Base-by-base conservation (phyloP, 2,888 invertebrate species). In the Icerya purchasi region DNA sequence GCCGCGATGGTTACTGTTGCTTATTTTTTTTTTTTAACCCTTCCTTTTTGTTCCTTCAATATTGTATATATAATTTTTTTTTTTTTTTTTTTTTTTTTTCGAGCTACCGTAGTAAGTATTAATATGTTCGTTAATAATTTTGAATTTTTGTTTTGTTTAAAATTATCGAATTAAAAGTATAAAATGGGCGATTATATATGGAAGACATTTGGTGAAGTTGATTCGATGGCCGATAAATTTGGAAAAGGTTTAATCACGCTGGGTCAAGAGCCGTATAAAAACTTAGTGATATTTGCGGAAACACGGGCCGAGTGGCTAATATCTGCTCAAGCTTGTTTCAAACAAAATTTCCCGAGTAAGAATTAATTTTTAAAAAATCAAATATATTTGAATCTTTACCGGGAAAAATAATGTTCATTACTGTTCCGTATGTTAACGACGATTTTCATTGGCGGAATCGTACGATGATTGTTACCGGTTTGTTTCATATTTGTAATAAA, bases 251-350 rank as follows among this genome's bases (percentile, higher is more conserved):
- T 98, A 63, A 77, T 84, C 51, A 83, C 82, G 67, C 73, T 89
- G 50, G 92, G 91, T 24, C 80, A 85, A 67, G 72, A 74, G 66
- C 81, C 85, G 8, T 77, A 78, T 10, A 74, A 80, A 63, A 88
- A 86, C 71, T 78, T 97, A 65, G 91, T 88, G 59, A 83, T 98
- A 69, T 97, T 94, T 76, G 93, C 96, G 0, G 98, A 98, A 75
- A 98, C 97, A 0, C 78, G 96, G 66, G 89, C 89, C 55, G 97
- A 98, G 74, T 98, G 98, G 98, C 86, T 97, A 83, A 77, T 96
- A 56, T 86, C 92, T 0, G 93, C 94, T 1, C 89, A 96, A 69
- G 94, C 92, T 58, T 87, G 93, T 73, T 93, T 98, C 76, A 90
- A 89, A 71, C 88, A 87, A 73, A 91, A 86, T 71, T 84, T 91